phyloP scores from a whole-genome alignment of 2,113 vertebrate species.

The Cettia cetti region DNA sequence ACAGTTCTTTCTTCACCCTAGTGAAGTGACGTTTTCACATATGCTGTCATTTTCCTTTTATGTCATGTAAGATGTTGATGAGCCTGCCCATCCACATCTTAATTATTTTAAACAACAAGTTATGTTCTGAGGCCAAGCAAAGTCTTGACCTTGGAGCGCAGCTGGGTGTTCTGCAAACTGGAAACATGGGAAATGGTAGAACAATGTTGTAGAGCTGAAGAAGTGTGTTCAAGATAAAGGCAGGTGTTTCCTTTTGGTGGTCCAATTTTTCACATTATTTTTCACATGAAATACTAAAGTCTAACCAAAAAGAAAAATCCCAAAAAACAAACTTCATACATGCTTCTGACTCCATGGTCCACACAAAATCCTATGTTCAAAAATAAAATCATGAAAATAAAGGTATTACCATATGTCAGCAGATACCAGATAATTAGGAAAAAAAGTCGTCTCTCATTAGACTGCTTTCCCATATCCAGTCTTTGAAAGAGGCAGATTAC shows the following conservation, averaged over 20 bases:
- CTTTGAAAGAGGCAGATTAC: not conserved
- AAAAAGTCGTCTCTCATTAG: constrained; percentile 38
- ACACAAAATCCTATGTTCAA: not conserved
- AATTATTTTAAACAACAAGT: not conserved
- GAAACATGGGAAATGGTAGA: not conserved
- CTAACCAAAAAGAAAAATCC: not conserved
- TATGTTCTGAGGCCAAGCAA: constrained; percentile 4
- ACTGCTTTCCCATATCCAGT: not conserved
- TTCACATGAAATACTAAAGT: constrained; percentile 29
- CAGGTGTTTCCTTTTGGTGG: constrained; percentile 75
- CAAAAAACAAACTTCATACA: not conserved
- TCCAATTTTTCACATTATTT: constrained; percentile 58
- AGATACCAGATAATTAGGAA: constrained; percentile 11
- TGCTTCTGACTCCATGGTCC: not conserved
- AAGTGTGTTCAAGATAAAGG: constrained; percentile 29
- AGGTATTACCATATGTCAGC: constrained; percentile 7
- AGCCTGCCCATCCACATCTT: not conserved
- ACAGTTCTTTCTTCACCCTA: not conserved
- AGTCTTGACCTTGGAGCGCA: constrained; percentile 42
- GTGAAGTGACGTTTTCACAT: not conserved
- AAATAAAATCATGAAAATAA: not conserved
- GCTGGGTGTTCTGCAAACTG: constrained; percentile 47
- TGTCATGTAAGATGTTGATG: not conserved
- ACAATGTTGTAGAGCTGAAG: constrained; percentile 51
- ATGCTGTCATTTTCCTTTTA: not conserved